Evolutionary conservation across 2,113 vertebrate genomes (phyloP).

Genomic region (Mesembrinibis cayennensis): DNA sequence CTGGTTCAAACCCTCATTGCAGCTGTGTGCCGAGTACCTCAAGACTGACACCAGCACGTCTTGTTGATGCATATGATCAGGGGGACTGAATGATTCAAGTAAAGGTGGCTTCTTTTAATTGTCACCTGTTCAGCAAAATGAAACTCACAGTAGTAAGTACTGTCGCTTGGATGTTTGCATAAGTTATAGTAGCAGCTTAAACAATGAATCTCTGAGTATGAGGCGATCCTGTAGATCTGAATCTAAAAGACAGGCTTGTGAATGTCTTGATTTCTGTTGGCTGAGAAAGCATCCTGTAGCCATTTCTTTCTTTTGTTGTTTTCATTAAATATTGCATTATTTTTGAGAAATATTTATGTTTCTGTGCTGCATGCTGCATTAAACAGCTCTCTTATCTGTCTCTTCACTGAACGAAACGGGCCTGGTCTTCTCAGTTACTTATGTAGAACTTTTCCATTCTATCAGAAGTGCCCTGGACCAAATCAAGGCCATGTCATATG

Average conservation of each 20-base stretch:
- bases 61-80: not conserved
- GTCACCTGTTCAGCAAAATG: not conserved
- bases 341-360: not conserved
- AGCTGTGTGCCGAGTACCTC: fast-evolving
- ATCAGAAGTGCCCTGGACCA: not conserved
- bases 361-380: not conserved
- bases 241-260: not conserved
- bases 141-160: not conserved
- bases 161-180: not conserved
- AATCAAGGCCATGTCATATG: not conserved
- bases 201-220: not conserved
- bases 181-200: not conserved
- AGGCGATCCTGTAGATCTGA: not conserved
- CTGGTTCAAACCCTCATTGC: not conserved
- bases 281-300: not conserved
- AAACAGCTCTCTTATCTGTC: not conserved
- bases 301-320: not conserved
- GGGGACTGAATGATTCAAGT: not conserved
- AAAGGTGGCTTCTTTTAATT: not conserved
- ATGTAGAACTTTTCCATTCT: not conserved
- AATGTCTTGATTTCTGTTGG: not conserved
- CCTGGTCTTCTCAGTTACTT: not conserved
- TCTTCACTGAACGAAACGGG: not conserved
- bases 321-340: not conserved
- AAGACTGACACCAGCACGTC: not conserved